Evolutionary conservation across 2,888 invertebrate species (phyloP), one percentile per base, ranked within the genome.

Genomic region (Clusia tigrina): DNA sequence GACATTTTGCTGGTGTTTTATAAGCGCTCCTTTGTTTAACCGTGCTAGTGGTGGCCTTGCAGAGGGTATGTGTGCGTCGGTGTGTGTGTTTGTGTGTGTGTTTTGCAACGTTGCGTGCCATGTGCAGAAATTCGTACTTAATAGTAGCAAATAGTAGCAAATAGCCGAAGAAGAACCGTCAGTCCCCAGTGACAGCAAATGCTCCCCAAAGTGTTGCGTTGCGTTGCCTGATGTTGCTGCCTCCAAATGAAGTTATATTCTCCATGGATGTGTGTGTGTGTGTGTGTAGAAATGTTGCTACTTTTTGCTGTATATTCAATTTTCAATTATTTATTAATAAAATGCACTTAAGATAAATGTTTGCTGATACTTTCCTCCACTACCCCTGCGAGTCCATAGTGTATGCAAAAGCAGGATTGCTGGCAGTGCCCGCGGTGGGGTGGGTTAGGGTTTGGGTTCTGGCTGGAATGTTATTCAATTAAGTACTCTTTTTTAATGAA

Each of bases 271-370:
- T 32, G 6, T 12, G 12, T 32, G 10, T 42, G 42, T 42, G 9
- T 42, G 42, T 42, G 6, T 5, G 32, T 9, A 32, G 32, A 32
- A 32, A 12, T n/a, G n/a, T n/a, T n/a, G n/a, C n/a, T n/a, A n/a
- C n/a, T n/a, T n/a, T n/a, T n/a, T n/a, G n/a, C n/a, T n/a, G n/a
- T 32, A 9, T 32, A 9, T 32, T 12, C 12, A 32, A 9, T 32
- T 32, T 58, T 60, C 59, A 64, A 52, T 64, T 66, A 66, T 64
- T 66, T 62, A 66, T 64, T 66, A 64, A 64, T 62, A 60, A 59
- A 62, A 58, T 58, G 64, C 64, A 59, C 57, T 66, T 60, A 51
- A 66, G 66, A 64, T 66, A 62, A 66, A 64, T 66, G 62, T 56
- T n/a, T 37, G 53, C 62, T 64, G 58, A 64, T 37, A 10, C 24